Percentiles rank a stretch among this genome's conserved stretches.
These are phyloP conservation scores for Anthophora plumipes DNA, from an alignment of 2,888 invertebrate genomes.

Conservation along the genomic window DNA sequence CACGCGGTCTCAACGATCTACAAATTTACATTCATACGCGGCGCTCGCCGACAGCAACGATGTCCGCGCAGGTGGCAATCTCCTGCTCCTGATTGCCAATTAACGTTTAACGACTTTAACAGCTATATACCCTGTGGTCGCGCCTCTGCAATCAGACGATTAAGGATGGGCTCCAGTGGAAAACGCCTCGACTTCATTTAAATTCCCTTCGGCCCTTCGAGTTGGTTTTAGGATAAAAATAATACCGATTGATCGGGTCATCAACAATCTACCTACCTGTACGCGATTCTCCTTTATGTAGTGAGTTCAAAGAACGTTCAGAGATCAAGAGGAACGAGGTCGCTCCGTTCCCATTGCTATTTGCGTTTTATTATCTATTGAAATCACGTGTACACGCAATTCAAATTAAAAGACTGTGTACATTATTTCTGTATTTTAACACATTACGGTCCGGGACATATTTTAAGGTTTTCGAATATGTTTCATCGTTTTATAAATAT, in stretches of 20 bases:
- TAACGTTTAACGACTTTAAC: slow-evolving; percentile 67
- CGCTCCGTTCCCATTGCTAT: neutral
- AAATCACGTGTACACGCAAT: too few relatives aligned
- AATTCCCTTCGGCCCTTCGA: neutral
- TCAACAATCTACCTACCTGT: neutral
- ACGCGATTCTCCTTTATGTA: neutral
- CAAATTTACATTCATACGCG: slow-evolving; percentile 46
- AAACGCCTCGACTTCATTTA: slow-evolving; percentile 6
- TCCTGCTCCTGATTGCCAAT: slow-evolving; percentile 71
- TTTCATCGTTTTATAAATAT: too few relatives aligned
- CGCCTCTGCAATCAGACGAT: slow-evolving; percentile 22
- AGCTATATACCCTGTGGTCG: slow-evolving; percentile 25
- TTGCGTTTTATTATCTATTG: too few relatives aligned
- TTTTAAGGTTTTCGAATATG: too few relatives aligned
- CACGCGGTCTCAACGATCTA: slow-evolving; percentile 16
- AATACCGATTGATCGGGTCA: neutral
- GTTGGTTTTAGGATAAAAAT: neutral
- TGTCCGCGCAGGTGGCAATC: slow-evolving; percentile 66
- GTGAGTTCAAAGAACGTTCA: neutral
- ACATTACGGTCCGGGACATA: too few relatives aligned
- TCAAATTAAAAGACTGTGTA: too few relatives aligned
- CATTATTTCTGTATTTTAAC: too few relatives aligned
- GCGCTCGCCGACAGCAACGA: slow-evolving; percentile 21
- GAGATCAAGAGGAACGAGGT: neutral
- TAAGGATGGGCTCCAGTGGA: slow-evolving; percentile 7